These are phyloP conservation scores for Tarsius wallacei DNA, from an alignment of 2,797 vertebrate genomes.

Conservation along the genomic window DNA sequence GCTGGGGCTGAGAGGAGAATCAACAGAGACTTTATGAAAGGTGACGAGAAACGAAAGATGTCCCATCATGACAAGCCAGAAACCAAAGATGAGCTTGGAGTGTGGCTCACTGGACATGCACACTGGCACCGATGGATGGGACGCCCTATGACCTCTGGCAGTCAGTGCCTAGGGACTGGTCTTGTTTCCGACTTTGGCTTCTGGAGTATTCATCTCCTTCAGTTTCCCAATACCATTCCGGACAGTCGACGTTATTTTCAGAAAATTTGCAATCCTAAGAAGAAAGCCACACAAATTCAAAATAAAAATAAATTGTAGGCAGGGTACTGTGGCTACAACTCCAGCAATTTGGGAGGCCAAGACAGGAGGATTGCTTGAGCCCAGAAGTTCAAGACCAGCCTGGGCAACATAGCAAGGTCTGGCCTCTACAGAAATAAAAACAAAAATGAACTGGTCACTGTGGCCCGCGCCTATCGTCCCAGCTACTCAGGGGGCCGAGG, in stretches of 20 bases:
- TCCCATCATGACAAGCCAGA: neutral
- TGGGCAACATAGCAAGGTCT: too few relatives aligned
- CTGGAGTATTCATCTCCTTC: neutral
- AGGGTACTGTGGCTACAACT: too few relatives aligned
- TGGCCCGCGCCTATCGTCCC: too few relatives aligned
- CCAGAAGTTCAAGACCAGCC: too few relatives aligned
- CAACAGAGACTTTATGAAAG: neutral
- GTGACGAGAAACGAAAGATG: rapidly evolving
- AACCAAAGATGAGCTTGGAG: neutral
- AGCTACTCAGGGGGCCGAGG: too few relatives aligned
- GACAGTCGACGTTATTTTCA: neutral
- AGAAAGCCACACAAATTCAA: neutral
- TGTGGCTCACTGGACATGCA: neutral
- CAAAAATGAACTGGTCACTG: too few relatives aligned
- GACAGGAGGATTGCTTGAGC: too few relatives aligned
- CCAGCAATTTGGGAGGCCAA: too few relatives aligned
- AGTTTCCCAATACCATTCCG: neutral
- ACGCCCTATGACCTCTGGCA: rapidly evolving
- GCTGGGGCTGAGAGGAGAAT: neutral
- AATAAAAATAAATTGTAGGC: neutral
- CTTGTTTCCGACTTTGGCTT: neutral
- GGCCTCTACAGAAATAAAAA: too few relatives aligned
- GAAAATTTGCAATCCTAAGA: neutral
- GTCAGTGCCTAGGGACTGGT: neutral
- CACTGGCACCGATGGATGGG: too few relatives aligned